A percentile compares a stretch with the other conserved stretches of the same genome.
Evolutionary conservation across 1,140 invertebrate species (phyloP).

Genomic region (Hyposmocoma kahamanoa): DNA sequence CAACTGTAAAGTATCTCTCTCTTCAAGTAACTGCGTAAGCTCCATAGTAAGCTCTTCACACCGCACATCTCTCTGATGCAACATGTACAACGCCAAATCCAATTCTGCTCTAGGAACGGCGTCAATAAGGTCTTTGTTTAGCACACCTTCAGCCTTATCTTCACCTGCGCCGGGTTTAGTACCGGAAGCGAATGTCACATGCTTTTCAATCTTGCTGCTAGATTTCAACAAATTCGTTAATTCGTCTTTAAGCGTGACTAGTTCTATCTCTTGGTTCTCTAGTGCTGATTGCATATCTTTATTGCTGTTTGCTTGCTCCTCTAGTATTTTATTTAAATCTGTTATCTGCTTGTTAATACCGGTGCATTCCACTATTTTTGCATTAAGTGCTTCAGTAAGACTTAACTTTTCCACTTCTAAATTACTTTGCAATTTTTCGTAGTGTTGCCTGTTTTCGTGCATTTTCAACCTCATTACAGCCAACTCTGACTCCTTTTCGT

Average conservation of each 20-base stretch:
- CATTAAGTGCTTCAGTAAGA: conserved; percentile 51
- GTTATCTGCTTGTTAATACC: conserved; percentile 65
- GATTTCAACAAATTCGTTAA: conserved; percentile 57
- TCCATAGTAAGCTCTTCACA: conserved; percentile 92
- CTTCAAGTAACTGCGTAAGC: conserved; percentile 87
- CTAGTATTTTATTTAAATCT: conserved; percentile 70
- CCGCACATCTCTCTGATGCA: conserved; percentile 89
- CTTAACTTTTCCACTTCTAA: conserved; percentile 42
- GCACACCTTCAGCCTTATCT: conserved; percentile 13
- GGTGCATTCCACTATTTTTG: conserved; percentile 68
- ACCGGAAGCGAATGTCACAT: conserved; percentile 59
- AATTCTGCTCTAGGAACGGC: conserved; percentile 79
- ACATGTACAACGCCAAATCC: conserved; percentile 87
- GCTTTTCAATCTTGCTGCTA: conserved; percentile 74
- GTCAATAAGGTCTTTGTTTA: conserved; percentile 47
- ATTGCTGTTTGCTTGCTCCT: conserved; percentile 70
- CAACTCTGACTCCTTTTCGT: conserved; percentile 72
- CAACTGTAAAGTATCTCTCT: conserved; percentile 87
- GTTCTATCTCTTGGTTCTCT: conserved; percentile 79
- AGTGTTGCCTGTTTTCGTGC: conserved; percentile 48
- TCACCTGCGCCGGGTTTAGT: conserved; percentile 28
- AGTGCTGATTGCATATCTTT: conserved; percentile 74
- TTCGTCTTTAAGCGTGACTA: conserved; percentile 79
- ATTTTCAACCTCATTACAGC: conserved; percentile 62
- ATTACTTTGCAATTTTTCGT: conserved; percentile 40